A percentile compares a stretch with the other conserved stretches of the same genome.
Conservation (phyloP, 2,888 invertebrate species). For the Melanargia galathea region DNA sequence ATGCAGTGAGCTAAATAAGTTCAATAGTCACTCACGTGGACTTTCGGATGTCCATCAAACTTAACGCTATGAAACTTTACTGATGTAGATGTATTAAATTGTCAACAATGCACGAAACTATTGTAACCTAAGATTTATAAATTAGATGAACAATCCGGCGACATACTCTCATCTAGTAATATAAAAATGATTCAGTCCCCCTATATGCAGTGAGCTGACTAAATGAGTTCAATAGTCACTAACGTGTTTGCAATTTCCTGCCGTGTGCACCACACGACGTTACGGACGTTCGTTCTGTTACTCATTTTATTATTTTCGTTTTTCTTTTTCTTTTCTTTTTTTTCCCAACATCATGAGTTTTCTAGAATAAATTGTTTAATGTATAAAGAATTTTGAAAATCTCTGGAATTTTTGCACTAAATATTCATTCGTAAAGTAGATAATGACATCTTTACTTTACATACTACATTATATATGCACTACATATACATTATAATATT, state of each 20-base stretch:
- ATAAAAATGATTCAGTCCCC: conserved; percentile 13
- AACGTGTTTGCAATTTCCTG: conserved; percentile 63
- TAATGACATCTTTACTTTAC: too few relatives aligned
- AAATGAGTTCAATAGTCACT: conserved; percentile 36
- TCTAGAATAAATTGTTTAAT: too few relatives aligned
- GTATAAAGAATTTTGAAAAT: too few relatives aligned
- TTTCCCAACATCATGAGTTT: background rate
- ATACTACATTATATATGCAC: too few relatives aligned
- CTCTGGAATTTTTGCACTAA: too few relatives aligned
- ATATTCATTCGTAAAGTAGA: too few relatives aligned
- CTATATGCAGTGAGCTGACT: conserved; percentile 23
- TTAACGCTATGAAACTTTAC: too few relatives aligned
- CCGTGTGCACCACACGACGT: conserved; percentile 37
- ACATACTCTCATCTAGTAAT: background rate
- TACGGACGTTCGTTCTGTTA: conserved; percentile 28
- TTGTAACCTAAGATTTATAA: background rate
- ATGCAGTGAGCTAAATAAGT: conserved; percentile 28
- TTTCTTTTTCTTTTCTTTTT: conserved; percentile 6
- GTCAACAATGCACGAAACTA: too few relatives aligned
- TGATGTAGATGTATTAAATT: background rate
- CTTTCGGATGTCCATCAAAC: too few relatives aligned
- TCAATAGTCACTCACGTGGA: conserved; percentile 46
- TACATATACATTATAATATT: too few relatives aligned
- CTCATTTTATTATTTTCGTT: conserved; percentile 28
- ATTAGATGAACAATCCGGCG: conserved; percentile 2